phyloP scores from a whole-genome alignment of 2,888 invertebrate genomes.

The Mayetiola destructor region DNA sequence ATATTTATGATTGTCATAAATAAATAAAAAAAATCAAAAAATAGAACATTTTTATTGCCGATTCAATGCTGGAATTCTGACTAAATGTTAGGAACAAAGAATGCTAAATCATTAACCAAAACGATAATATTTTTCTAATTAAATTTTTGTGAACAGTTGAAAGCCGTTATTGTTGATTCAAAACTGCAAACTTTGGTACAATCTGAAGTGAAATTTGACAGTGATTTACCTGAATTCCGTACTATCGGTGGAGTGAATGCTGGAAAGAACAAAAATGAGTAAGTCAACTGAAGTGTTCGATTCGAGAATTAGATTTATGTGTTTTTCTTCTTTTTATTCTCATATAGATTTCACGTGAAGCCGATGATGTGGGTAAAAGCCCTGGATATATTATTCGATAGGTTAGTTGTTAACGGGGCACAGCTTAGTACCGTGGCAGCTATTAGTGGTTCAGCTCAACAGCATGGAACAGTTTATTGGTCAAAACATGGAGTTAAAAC shows the following conservation, averaged over 20 bases:
- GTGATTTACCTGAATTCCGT: constrained; percentile 81
- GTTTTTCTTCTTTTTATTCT: neutral
- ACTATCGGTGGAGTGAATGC: constrained; percentile 43
- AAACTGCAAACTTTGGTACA: constrained; percentile 58
- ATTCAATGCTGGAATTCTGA: too few relatives aligned
- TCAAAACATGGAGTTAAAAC: constrained; percentile 52
- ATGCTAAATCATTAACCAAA: too few relatives aligned
- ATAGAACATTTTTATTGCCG: too few relatives aligned
- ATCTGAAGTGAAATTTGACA: constrained; percentile 77
- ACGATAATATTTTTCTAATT: too few relatives aligned
- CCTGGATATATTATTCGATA: constrained; percentile 76
- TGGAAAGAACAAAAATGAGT: constrained; percentile 35
- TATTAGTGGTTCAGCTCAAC: constrained; percentile 86
- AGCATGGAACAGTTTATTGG: constrained; percentile 98
- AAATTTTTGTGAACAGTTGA: constrained; percentile 66
- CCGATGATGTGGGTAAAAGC: constrained; percentile 93
- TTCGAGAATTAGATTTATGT: neutral
- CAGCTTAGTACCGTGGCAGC: constrained; percentile 71
- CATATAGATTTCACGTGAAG: constrained; percentile 56
- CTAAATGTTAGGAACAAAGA: too few relatives aligned
- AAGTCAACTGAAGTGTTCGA: constrained; percentile 17
- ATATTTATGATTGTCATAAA: too few relatives aligned
- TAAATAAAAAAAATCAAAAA: too few relatives aligned
- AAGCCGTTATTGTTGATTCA: constrained; percentile 70
- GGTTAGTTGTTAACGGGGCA: constrained; percentile 63